phyloP scores from a whole-genome alignment of 2,888 invertebrate species.

The Harpalus rufipes region DNA sequence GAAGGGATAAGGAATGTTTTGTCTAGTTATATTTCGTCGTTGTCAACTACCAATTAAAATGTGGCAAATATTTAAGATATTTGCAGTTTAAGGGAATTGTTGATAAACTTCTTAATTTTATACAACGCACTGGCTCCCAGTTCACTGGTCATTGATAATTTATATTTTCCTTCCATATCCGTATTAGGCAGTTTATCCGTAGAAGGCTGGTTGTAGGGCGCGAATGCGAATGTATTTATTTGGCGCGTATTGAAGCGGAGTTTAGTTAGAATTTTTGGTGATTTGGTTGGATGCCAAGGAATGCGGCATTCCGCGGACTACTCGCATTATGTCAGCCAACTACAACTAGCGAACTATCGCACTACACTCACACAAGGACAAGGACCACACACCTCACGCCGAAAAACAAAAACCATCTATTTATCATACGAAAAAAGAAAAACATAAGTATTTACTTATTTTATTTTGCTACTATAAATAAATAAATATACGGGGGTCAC shows the following conservation, averaged over 20 bases:
- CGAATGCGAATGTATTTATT: constrained; percentile 59
- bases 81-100: no score
- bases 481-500: no score
- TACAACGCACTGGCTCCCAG: no score
- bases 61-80: no score
- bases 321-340: constrained; percentile 60
- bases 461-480: no score
- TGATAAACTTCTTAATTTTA: no score
- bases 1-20: no score
- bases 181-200: constrained; percentile 8
- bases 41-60: no score
- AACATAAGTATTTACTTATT: no score
- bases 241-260: constrained; percentile 63
- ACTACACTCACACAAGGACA: background rate
- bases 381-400: constrained; percentile 18
- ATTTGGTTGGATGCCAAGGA: constrained; percentile 65
- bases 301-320: constrained; percentile 63
- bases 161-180: background rate
- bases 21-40: no score
- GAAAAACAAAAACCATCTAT: background rate
- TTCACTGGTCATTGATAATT: no score
- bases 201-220: constrained; percentile 6
- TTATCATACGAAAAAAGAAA: background rate
- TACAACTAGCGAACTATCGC: constrained; percentile 18
- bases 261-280: constrained; percentile 63